phyloP scores from a whole-genome alignment of 2,888 invertebrate species.

The Ligdia adustata region DNA sequence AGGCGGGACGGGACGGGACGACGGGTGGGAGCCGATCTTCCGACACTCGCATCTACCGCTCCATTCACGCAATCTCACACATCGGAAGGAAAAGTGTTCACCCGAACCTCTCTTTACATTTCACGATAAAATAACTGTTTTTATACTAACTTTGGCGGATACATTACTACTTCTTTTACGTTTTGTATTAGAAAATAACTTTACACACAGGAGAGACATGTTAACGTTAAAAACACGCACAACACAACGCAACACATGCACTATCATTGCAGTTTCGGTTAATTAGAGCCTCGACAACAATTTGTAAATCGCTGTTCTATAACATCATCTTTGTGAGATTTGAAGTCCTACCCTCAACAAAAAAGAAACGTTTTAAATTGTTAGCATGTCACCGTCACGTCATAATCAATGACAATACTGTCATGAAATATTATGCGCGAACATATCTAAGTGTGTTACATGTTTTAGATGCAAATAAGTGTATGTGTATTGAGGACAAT shows the following conservation, averaged over 20 bases:
- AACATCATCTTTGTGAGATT: slow-evolving; percentile 25
- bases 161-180: slow-evolving; percentile 47
- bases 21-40: slow-evolving; percentile 44
- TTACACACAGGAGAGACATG: slow-evolving; percentile 64
- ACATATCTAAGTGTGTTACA: no score
- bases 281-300: slow-evolving; percentile 37
- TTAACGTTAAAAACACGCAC: slow-evolving; percentile 63
- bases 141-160: slow-evolving; percentile 52
- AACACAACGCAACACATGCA: slow-evolving; percentile 69
- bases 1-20: slow-evolving; percentile 24
- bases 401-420: no score
- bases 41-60: slow-evolving; percentile 45
- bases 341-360: slow-evolving; percentile 29
- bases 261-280: slow-evolving; percentile 53
- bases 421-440: no score
- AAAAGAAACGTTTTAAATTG: no score
- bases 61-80: slow-evolving; percentile 41
- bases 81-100: slow-evolving; percentile 69
- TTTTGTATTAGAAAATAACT: slow-evolving; percentile 58
- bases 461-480: no score
- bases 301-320: slow-evolving; percentile 30
- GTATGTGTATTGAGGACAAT: no score
- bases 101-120: slow-evolving; percentile 59
- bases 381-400: no score
- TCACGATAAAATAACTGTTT: slow-evolving; percentile 29